Conservation (phyloP, 2,797 vertebrate species). For the Alosa sapidissima region DNA sequence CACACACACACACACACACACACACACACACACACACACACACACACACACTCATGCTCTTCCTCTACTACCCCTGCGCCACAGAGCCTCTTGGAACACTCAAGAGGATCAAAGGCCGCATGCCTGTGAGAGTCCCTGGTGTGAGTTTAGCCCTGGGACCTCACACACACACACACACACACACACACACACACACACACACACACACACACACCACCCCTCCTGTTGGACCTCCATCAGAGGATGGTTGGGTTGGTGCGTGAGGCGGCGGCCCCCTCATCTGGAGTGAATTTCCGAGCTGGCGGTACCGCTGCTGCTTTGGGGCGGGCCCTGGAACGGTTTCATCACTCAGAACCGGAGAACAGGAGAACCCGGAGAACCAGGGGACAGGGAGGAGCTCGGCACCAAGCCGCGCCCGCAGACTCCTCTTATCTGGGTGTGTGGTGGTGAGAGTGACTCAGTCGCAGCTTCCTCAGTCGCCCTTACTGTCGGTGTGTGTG, state of each 20-base stretch:
- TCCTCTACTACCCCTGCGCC: constrained; percentile 22
- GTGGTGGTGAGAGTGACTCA: background rate
- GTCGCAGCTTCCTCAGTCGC: background rate
- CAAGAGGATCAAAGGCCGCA: constrained; percentile 50
- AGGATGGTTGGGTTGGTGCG: constrained; percentile 35
- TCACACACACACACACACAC: constrained; percentile 34
- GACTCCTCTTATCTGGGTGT: constrained; percentile 19
- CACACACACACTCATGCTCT: constrained; percentile 24
- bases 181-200: constrained; percentile 15
- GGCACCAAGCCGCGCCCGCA: background rate
- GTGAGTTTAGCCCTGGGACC: constrained; percentile 23
- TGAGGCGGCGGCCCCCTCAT: constrained; percentile 38
- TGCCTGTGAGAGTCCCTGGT: constrained; percentile 39
- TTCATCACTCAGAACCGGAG: background rate
- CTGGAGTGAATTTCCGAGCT: constrained; percentile 33
- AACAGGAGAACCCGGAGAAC: background rate
- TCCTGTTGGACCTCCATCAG: constrained; percentile 33
- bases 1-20: background rate
- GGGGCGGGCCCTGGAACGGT: background rate
- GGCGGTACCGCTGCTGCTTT: background rate
- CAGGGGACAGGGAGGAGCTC: background rate
- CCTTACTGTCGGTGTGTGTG: background rate
- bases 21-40: constrained; percentile 28
- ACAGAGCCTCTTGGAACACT: constrained; percentile 37
- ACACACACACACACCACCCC: constrained; percentile 25